These are phyloP conservation scores for Branchellion lobata DNA, from an alignment of 2,888 invertebrate species.

Conservation along the genomic window DNA sequence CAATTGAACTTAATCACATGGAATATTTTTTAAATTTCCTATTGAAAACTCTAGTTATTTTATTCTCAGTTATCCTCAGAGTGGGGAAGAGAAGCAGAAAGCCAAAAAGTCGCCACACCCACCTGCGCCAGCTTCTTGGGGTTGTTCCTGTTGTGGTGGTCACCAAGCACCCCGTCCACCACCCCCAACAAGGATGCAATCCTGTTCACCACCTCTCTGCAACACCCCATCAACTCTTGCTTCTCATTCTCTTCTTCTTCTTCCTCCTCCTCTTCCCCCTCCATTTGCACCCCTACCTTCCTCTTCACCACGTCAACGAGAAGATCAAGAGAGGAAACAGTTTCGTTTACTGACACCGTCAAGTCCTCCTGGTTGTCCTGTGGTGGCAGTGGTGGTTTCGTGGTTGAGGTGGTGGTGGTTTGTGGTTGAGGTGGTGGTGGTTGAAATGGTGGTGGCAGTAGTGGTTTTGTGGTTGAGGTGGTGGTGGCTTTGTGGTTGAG, in stretches of 20 bases:
- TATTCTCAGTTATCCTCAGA: too few species aligned
- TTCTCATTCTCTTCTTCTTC: neutral
- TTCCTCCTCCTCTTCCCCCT: neutral
- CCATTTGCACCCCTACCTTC: neutral
- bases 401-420: too few species aligned
- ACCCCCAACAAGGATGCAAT: neutral
- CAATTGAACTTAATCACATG: too few species aligned
- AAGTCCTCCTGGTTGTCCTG: neutral
- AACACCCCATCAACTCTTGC: neutral
- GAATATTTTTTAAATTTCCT: too few species aligned
- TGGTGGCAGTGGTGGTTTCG: too few species aligned
- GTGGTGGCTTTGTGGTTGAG: too few species aligned
- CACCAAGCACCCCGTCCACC: neutral
- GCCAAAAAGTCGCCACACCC: too few species aligned
- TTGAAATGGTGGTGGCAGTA: too few species aligned
- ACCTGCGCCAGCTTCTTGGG: slow-evolving; percentile 4
- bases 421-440: too few species aligned
- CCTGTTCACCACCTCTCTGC: neutral
- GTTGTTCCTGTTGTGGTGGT: neutral
- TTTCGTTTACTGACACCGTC: neutral
- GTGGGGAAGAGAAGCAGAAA: too few species aligned
- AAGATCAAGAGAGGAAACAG: neutral
- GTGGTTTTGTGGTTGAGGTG: too few species aligned
- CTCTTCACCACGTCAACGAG: neutral
- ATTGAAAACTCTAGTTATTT: too few species aligned